Conservation (phyloP, 2,888 invertebrate genomes). For the Lithophane leautieri region DNA sequence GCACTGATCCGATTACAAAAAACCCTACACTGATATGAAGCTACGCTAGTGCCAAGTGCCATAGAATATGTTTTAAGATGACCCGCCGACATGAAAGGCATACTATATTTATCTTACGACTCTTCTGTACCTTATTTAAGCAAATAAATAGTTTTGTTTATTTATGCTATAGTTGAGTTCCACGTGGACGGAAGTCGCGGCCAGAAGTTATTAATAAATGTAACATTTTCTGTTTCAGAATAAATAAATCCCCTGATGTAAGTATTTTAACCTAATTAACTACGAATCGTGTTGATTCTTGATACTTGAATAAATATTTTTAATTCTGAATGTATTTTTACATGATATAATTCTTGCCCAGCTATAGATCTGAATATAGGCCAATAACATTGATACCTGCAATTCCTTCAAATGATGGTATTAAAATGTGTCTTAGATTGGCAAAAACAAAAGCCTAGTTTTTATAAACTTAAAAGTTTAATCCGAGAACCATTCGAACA, state of each 20-base stretch:
- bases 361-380: background rate
- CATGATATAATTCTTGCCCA: background rate
- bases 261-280: slow-evolving; percentile 4
- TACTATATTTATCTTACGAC: too few relatives aligned
- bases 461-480: background rate
- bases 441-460: background rate
- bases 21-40: too few relatives aligned
- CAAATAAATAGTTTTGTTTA: too few relatives aligned
- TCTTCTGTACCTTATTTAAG: too few relatives aligned
- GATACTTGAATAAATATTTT: background rate
- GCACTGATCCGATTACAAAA: too few relatives aligned
- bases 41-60: background rate
- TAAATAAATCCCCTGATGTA: background rate
- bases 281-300: background rate
- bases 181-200: background rate
- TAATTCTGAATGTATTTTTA: background rate
- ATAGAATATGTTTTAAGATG: background rate
- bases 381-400: background rate
- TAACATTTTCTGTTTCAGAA: slow-evolving; percentile 11
- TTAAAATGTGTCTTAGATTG: background rate
- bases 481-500: background rate
- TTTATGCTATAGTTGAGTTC: background rate
- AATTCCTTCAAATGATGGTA: background rate
- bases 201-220: background rate
- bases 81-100: too few relatives aligned